Evolutionary conservation across 2,888 invertebrate species (phyloP), one percentile per base, ranked within the genome.

Genomic region (Pseudanteris insignis): DNA sequence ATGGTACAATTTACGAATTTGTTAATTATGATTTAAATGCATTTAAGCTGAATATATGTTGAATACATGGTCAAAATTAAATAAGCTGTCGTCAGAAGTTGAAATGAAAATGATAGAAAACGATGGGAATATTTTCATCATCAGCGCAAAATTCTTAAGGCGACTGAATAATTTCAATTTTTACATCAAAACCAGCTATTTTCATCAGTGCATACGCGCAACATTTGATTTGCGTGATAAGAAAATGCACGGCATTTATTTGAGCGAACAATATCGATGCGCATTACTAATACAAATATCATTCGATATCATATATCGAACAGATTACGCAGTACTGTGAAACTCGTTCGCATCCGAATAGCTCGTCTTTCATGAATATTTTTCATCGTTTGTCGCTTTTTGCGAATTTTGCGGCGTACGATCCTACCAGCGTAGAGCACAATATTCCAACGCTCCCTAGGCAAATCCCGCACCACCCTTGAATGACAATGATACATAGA

Each of bases 401-500:
- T 51, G 37, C 62, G 46, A 58, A 61, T 64, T 58, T 50, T 54
- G 44, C 32, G 36, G 48, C 54, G 51, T 46, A 26, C 53, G 43
- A 40, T 58, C 48, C 50, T 32, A 40, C 18, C 48, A 26, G 40
- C 34, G 48, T 43, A 40, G 41, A 38, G 47, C 29, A 58, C 43
- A 62, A 55, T 62, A 62, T 58, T 64, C 51, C 21, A 41, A 40
- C 41, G 21, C 32, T 64, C 54, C 58, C 61, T 54, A 54, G 60
- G 48, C 46, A 64, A 64, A 61, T 64, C 64, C 60, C 48, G 41
- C 38, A 34, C 40, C 26, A 33, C 32, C 25, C 46, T 38, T 54
- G 64, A 64, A 61, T 62, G 64, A 64, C 61, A 64, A 58, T 58
- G 58, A 61, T 64, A 64, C 58, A 64, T 64, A 53, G 53, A 64